Base-by-base conservation (phyloP, 2,888 invertebrate genomes). In the Drosophila pegasa region DNA sequence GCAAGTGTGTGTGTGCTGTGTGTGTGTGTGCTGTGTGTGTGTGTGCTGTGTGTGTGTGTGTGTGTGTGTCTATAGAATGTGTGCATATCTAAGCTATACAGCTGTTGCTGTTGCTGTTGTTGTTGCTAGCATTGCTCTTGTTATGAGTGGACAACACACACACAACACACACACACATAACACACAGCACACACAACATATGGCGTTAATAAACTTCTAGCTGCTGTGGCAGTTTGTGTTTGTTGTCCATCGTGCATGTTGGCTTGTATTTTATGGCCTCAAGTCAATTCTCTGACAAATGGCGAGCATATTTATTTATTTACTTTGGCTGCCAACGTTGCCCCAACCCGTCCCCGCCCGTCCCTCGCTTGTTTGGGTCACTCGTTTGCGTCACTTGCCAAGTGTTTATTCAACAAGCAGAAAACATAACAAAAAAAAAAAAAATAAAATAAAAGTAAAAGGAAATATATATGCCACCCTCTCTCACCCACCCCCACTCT, bases 231-330 rank as follows among this genome's bases (percentile, higher is more conserved):
- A 60, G 57, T 60, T 72, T 45, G 43, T 45, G 47, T 59, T 62
- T 48, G 48, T 61, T 61, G 69, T 71, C 69, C 79, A 75, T 69
- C 55, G 75, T 68, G 43, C 43, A 72, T 69, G 71, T 73, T 82
- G 69, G 80, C 71, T 81, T 66, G 69, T 82, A 76, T 80, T 86
- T 88, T 88, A 86, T 89, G 71, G 89, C 89, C 88, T 76, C 76
- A 80, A 87, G 89, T 88, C 86, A 87, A 87, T 86, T 89, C 89
- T 69, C 87, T 82, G 88, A 82, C 88, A 87, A 89, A 87, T 88
- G 78, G 80, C 74, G 65, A 89, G 80, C 89, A 88, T 86, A 88
- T 86, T 86, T 86, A 89, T 89, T 89, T 86, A 89, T 89, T 89
- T 86, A 85, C 87, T 86, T 71, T 70, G 41, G 66, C 77, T 74